Evolutionary conservation across 2,888 invertebrate species (phyloP).

Genomic region (Agriopis leucophaearia): DNA sequence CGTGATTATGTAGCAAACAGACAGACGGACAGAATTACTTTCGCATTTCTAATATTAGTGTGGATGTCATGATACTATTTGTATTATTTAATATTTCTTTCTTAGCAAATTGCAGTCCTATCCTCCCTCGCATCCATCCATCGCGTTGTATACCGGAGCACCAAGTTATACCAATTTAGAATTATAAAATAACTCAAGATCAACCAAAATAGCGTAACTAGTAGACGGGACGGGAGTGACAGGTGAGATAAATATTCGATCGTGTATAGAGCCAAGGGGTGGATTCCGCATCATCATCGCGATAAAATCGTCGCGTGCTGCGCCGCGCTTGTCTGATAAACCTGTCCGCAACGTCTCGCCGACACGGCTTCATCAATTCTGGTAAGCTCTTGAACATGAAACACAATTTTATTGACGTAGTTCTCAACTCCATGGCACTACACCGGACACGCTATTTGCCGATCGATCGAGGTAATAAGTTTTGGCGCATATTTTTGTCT

Average conservation of each 20-base stretch:
- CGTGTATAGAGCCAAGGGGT: constrained; percentile 44
- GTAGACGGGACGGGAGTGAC: constrained; percentile 43
- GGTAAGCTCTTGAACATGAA: constrained; percentile 27
- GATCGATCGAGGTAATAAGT: constrained; percentile 6
- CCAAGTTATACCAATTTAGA: neutral
- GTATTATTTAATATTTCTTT: too few species aligned
- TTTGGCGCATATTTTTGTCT: neutral
- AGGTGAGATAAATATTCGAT: constrained; percentile 39
- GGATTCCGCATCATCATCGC: constrained; percentile 66
- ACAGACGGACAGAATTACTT: too few species aligned
- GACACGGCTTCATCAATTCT: constrained; percentile 57
- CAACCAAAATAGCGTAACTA: constrained; percentile 10
- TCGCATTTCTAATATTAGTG: too few species aligned
- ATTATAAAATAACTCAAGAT: constrained; percentile 2
- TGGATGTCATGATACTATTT: too few species aligned
- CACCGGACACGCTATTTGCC: constrained; percentile 1
- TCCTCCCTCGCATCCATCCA: too few species aligned
- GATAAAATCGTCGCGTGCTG: constrained; percentile 71
- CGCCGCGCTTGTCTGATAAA: constrained; percentile 58
- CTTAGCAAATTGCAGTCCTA: too few species aligned
- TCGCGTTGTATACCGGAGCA: too few species aligned
- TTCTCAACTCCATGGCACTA: neutral
- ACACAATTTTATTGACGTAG: constrained; percentile 21
- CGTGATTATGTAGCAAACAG: too few species aligned
- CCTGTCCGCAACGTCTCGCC: constrained; percentile 57